phyloP scores from a whole-genome alignment of 2,113 vertebrate genomes.

The Pica pica region DNA sequence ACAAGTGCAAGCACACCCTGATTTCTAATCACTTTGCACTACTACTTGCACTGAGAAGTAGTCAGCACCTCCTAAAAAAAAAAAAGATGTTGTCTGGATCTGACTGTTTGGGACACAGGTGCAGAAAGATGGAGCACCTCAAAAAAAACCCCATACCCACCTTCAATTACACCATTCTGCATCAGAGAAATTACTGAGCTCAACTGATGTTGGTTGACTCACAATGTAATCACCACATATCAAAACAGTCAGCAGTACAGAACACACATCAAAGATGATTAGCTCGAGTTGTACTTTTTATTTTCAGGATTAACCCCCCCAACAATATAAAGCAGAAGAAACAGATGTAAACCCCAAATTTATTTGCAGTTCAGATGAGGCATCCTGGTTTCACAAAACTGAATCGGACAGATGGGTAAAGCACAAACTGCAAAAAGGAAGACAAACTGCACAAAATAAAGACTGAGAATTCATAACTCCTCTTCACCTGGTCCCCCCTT shows the following conservation, averaged over 20 bases:
- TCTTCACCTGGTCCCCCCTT: background rate
- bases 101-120: background rate
- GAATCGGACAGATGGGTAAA: background rate
- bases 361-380: constrained; percentile 55
- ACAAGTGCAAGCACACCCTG: background rate
- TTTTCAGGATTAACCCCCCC: constrained; percentile 35
- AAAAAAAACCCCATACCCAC: background rate
- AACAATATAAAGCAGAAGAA: background rate
- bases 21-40: background rate
- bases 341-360: background rate
- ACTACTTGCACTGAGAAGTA: background rate
- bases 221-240: rapidly evolving
- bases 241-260: background rate
- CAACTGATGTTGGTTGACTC: background rate
- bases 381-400: constrained; percentile 38
- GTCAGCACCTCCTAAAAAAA: background rate
- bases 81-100: background rate
- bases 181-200: background rate
- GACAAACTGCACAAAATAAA: background rate
- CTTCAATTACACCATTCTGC: background rate
- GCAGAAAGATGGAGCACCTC: background rate
- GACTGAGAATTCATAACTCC: background rate
- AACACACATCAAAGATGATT: background rate
- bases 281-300: constrained; percentile 33
- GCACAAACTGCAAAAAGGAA: background rate